A percentile compares a stretch with the other conserved stretches of the same genome.
Evolutionary conservation across 1,140 invertebrate genomes (phyloP).

Genomic region (Eubasilissa regina): DNA sequence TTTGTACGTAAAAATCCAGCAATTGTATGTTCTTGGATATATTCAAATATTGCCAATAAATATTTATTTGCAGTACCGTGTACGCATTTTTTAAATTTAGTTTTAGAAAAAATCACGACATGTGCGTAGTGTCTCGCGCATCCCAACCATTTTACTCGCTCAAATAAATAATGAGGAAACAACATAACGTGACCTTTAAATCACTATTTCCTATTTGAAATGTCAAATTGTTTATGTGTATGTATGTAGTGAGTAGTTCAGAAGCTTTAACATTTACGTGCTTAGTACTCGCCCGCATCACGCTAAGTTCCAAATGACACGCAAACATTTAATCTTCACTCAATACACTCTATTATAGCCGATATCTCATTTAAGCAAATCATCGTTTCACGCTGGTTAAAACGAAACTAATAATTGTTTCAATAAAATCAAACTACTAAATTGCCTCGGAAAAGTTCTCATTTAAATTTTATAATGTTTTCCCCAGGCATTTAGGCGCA

Average conservation of each 20-base stretch:
- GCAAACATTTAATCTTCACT: conserved; percentile 25
- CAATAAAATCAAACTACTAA: no score
- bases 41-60: no score
- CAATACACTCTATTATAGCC: not conserved
- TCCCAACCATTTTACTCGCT: not conserved
- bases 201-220: conserved; percentile 28
- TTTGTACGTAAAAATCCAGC: no score
- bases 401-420: no score
- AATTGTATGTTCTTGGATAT: no score
- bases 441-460: no score
- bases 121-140: no score
- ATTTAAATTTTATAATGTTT: no score
- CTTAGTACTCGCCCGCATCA: not conserved
- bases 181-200: conserved; percentile 27
- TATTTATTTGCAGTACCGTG: no score
- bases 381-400: not conserved
- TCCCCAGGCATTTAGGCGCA: no score
- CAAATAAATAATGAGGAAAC: conserved; percentile 7
- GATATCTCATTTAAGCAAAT: conserved; percentile 10
- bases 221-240: conserved; percentile 12
- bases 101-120: no score
- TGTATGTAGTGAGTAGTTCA: not conserved
- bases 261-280: conserved; percentile 30
- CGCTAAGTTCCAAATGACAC: conserved; percentile 35
- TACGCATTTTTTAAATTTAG: no score